Percentiles rank a stretch among this genome's conserved stretches.
Conservation (phyloP, 2,113 vertebrate genomes). For the Triplophysa siluroides region DNA sequence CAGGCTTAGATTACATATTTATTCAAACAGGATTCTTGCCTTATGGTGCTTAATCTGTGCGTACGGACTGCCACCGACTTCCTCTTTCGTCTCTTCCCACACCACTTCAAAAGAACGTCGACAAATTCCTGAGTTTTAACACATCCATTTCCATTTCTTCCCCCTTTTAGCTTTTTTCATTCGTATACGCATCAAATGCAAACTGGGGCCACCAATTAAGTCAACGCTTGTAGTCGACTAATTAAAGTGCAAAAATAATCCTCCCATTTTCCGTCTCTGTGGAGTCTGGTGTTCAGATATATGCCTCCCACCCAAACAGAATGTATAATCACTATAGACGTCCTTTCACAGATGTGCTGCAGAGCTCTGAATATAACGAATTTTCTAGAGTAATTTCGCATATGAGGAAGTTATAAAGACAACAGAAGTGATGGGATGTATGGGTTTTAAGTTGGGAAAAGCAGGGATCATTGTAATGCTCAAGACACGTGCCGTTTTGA, state of each 20-base stretch:
- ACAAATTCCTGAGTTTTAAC: constrained; percentile 11
- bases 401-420: constrained; percentile 12
- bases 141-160: constrained; percentile 15
- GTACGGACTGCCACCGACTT: constrained; percentile 5
- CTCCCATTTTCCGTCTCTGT: constrained; percentile 24
- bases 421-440: background rate
- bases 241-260: constrained; percentile 47
- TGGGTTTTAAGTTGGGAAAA: background rate
- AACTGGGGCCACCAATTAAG: constrained; percentile 45
- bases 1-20: constrained; percentile 50
- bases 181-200: constrained; percentile 34
- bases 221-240: constrained; percentile 36
- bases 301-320: constrained; percentile 36
- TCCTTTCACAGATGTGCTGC: background rate
- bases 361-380: constrained; percentile 1
- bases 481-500: too few relatives aligned
- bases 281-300: constrained; percentile 29
- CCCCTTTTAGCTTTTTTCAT: constrained; percentile 20
- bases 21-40: constrained; percentile 44
- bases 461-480: background rate
- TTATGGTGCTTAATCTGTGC: constrained; percentile 14
- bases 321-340: constrained; percentile 33
- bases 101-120: constrained; percentile 47
- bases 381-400: constrained; percentile 14
- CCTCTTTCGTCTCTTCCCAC: constrained; percentile 13